Percentiles rank a stretch among this genome's conserved stretches.
phyloP scores from a whole-genome alignment of 30 jellyfish, hydroid and myxozoan species.

The Phacellophora camtschatica region DNA sequence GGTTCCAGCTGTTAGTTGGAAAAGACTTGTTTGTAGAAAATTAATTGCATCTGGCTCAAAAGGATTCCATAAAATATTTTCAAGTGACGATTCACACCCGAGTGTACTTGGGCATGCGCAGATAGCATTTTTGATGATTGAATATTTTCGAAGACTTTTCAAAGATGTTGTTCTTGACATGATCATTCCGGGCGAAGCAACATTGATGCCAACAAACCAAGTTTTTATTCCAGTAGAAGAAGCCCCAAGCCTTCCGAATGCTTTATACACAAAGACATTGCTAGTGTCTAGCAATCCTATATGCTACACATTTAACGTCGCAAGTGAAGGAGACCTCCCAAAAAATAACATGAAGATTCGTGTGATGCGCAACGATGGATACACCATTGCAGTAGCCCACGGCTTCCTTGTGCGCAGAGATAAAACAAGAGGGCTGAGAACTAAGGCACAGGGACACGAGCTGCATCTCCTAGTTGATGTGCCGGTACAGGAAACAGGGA shows the following conservation, averaged over 20 bases:
- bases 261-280: constrained; percentile 67
- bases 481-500: constrained; percentile 57
- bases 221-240: constrained; percentile 57
- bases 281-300: constrained; percentile 75
- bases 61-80: constrained; percentile 73
- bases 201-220: constrained; percentile 48
- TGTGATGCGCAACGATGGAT: constrained; percentile 87
- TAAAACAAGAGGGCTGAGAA: constrained; percentile 91
- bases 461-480: constrained; percentile 75
- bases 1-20: constrained; percentile 92
- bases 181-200: constrained; percentile 59
- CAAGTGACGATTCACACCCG: constrained; percentile 92
- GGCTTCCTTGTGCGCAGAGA: constrained; percentile 92
- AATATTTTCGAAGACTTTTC: constrained; percentile 69
- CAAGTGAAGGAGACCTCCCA: constrained; percentile 89
- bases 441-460: constrained; percentile 69
- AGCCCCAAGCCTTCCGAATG: constrained; percentile 58
- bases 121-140: constrained; percentile 80
- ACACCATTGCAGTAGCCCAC: constrained; percentile 89
- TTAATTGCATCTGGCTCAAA: constrained; percentile 69
- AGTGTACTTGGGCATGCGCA: constrained; percentile 97
- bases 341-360: constrained; percentile 64
- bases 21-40: constrained; percentile 75
- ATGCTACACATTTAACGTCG: constrained; percentile 87
- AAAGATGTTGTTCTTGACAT: constrained; percentile 71